Base-by-base conservation (phyloP, 2,888 invertebrate species). In the Prosopocoilus inquinatus region DNA sequence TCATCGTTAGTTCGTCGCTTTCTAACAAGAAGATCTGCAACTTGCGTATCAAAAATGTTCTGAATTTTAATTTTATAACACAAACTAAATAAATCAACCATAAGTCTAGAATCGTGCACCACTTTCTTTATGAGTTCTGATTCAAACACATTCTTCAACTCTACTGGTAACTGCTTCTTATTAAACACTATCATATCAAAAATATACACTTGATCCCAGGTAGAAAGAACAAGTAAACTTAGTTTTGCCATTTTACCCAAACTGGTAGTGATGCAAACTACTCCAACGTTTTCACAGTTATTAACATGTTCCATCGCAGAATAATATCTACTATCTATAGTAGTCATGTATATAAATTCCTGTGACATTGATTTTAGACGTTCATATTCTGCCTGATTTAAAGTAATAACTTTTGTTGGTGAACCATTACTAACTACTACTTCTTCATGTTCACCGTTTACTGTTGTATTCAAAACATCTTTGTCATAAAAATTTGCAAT, bases 31-130 rank as follows among this genome's bases (percentile, higher is more conserved):
- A 54, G 28, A 54, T 54, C 49, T 20, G 54, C 54, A 34, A 54
- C 66, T 52, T 64, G 61, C 15, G 65, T 66, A 55, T 67, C 67
- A 56, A 64, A 67, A 15, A 67, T 48, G 57, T 66, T 65, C 5
- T 55, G 50, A 28, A 67, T 7, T 2, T 47, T 16, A 9, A 66
- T 50, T 32, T 59, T 53, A 50, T 64, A 56, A 44, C 52, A 50
- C 33, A 61, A 50, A 35, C 28, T 38, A 32, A 65, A 57, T 44
- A 50, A 55, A 35, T 61, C 63, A 1, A 50, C 50, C 3, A 63
- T 15, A 15, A 38, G n/a, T 50, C 59, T 50, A 1, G 57, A 55
- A 53, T 64, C 59, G 47, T 65, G 64, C 9, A 63, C 39, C 13
- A 65, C 50, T 52, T 64, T 64, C 16, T 56, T 61, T 1, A 63